Base-by-base conservation (phyloP, 2,113 vertebrate species). In the Pionites leucogaster region DNA sequence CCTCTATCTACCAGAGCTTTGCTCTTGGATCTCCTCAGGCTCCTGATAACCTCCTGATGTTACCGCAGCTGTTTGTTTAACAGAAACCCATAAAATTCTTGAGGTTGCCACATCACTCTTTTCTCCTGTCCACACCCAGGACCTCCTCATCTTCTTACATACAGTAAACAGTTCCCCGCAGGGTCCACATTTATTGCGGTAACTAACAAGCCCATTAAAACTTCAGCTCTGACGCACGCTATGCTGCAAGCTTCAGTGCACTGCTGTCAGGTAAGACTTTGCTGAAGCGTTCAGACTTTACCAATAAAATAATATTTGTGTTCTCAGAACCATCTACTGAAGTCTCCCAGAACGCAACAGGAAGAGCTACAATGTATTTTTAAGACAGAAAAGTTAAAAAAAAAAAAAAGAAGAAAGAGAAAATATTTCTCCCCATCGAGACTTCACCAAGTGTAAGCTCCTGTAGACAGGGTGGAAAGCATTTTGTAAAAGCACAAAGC, bases 51-150 rank as follows among this genome's bases (percentile, higher is more conserved):
- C 91, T 93, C 64, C 55, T 75, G 87, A 57, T 87, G 70, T 83
- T 91, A 86, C 82, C 10, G 1, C 82, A 88, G 87, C 52, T 94
- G 86, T 87, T 93, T 94, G 74, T 82, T 93, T 94, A 72, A 89
- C 92, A 91, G 15, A 87, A 92, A 84, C 69, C 37, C 90, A 78
- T 87, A 86, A 92, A 92, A 94, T 93, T 87, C 83, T 88, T 76
- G 80, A 96, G 88, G 86, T 87, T 96, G 81, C 86, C 83, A 72
- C 78, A 94, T 84, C 6, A 3, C 57, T 77, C 89, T 94, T 59
- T 94, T 80, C 92, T 93, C 53, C 44, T 74, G 37, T 60, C 86
- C 88, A 79, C 88, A 72, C 77, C 90, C 90, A 93, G 49, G 50
- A 88, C 52, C 91, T 91, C 71, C 59, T 91, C 88, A 76, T 93